Evolutionary conservation across 2,797 vertebrate species (phyloP).

Genomic region (Dryobates pubescens): DNA sequence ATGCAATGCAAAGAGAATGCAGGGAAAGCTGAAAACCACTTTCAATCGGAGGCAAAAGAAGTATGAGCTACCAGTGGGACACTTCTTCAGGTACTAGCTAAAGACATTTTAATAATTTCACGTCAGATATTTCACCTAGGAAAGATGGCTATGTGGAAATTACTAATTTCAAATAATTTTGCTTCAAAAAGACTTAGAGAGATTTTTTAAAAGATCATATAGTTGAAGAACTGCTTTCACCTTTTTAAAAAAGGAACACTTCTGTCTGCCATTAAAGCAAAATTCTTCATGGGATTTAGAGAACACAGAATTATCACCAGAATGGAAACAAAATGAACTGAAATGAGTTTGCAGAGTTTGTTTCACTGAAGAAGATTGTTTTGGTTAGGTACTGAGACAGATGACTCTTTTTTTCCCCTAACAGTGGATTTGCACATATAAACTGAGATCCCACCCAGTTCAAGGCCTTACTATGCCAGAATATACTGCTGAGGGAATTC

Average conservation of each 20-base stretch:
- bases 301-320: constrained; percentile 6
- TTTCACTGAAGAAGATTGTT: constrained; percentile 5
- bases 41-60: not conserved
- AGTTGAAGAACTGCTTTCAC: constrained; percentile 38
- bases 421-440: not conserved
- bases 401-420: not conserved
- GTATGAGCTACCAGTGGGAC: not conserved
- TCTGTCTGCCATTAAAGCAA: not conserved
- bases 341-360: not conserved
- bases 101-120: not conserved
- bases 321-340: constrained; percentile 19
- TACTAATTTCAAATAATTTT: not conserved
- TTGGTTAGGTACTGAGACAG: constrained; percentile 2
- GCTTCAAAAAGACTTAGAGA: not conserved
- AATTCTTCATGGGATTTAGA: not conserved
- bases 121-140: not conserved
- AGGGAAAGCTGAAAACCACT: not conserved
- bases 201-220: not conserved
- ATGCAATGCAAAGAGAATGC: not conserved
- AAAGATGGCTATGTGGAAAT: not conserved
- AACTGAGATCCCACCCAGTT: not conserved
- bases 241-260: constrained; percentile 31
- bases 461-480: not conserved
- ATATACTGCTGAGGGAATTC: not conserved
- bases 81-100: not conserved